Percentiles rank a stretch among this genome's conserved stretches.
These are phyloP conservation scores for Harmothoe impar DNA, from an alignment of 2,888 invertebrate species.

Conservation along the genomic window DNA sequence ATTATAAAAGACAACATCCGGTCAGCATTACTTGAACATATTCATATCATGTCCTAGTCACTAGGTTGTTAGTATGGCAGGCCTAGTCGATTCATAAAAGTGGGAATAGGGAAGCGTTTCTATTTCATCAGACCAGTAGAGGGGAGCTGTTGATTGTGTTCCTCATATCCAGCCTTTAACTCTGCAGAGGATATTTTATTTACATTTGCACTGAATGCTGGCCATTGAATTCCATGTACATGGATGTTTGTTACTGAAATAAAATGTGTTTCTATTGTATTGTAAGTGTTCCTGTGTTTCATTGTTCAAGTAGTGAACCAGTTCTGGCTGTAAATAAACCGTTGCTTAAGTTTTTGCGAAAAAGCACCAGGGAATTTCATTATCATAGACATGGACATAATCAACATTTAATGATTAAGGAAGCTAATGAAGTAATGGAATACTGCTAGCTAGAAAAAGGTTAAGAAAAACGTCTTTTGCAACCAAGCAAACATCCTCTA, in stretches of 20 bases:
- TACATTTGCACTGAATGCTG: conserved; percentile 62
- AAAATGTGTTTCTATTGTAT: conserved; percentile 62
- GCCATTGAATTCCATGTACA: conserved; percentile 62
- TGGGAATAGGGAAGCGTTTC: background rate
- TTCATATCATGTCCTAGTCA: background rate
- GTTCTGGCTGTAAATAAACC: too few relatives aligned
- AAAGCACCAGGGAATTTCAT: too few relatives aligned
- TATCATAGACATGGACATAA: too few relatives aligned
- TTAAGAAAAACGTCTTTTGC: too few relatives aligned
- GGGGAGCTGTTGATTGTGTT: background rate
- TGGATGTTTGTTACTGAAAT: conserved; percentile 63
- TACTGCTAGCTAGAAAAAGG: too few relatives aligned
- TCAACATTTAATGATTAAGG: too few relatives aligned
- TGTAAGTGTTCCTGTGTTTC: too few relatives aligned
- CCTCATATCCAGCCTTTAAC: conserved; percentile 37
- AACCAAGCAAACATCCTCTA: too few relatives aligned
- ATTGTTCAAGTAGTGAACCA: too few relatives aligned
- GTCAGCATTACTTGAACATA: background rate
- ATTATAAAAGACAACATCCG: background rate
- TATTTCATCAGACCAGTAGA: background rate
- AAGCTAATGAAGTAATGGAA: too few relatives aligned
- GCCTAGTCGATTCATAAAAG: background rate
- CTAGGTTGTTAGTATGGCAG: background rate
- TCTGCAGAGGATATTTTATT: conserved; percentile 62
- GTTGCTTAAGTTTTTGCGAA: too few relatives aligned